phyloP scores from a whole-genome alignment of 2,888 invertebrate species.

The Hydroisotoma schaefferi region DNA sequence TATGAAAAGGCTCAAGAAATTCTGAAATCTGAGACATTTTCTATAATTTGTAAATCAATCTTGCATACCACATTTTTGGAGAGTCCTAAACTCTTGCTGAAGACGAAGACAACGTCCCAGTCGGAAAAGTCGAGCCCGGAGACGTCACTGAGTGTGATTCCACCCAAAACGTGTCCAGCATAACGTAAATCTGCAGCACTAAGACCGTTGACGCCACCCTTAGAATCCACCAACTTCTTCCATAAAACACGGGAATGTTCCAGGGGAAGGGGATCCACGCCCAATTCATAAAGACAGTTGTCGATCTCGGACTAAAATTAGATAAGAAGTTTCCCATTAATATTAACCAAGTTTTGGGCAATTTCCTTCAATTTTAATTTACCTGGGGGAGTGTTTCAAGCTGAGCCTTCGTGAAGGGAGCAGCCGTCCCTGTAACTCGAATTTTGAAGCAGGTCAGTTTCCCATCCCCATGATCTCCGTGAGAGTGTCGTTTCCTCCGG shows the following conservation, averaged over 20 bases:
- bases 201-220: slow-evolving; percentile 11
- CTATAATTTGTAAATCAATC: too few species aligned
- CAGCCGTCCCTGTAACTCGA: slow-evolving; percentile 38
- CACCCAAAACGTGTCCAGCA: slow-evolving; percentile 39
- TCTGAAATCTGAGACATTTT: slow-evolving; percentile 2
- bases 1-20: too few species aligned
- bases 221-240: slow-evolving; percentile 35
- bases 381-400: slow-evolving; percentile 29
- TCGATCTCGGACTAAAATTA: slow-evolving; percentile 35
- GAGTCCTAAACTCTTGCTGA: slow-evolving; percentile 38
- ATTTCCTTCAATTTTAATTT: too few species aligned
- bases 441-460: slow-evolving; percentile 39
- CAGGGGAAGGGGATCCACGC: slow-evolving; percentile 26
- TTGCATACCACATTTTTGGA: slow-evolving; percentile 39
- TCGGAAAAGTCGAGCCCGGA: slow-evolving; percentile 34
- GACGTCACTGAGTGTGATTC: slow-evolving; percentile 38
- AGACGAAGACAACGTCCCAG: slow-evolving; percentile 37
- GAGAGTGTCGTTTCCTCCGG: slow-evolving; percentile 12
- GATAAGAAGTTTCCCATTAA: too few species aligned
- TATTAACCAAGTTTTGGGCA: too few species aligned
- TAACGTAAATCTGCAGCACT: slow-evolving; percentile 21
- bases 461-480: slow-evolving; percentile 5
- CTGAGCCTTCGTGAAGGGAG: slow-evolving; percentile 33
- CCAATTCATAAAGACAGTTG: slow-evolving; percentile 43
- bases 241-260: slow-evolving; percentile 37